Evolutionary conservation across 2,113 vertebrate genomes (phyloP).

Genomic region (Apodemus speciosus): DNA sequence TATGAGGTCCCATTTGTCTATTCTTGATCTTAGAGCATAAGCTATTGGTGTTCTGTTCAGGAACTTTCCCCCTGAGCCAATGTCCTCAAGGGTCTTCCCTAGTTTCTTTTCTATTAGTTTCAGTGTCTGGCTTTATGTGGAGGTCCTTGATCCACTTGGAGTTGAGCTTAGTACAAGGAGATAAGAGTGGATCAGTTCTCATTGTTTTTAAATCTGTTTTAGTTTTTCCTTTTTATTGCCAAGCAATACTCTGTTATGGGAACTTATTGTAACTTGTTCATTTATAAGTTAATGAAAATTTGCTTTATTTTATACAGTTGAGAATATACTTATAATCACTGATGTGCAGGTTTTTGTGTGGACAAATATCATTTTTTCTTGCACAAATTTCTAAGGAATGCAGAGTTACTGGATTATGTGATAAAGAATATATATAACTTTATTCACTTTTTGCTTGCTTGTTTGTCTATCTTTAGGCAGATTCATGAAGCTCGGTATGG

Average conservation of each 20-base stretch:
- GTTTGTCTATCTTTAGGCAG: background rate
- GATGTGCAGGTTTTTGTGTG: background rate
- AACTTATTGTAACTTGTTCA: background rate
- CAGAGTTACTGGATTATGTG: background rate
- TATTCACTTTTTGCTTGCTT: background rate
- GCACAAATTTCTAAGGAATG: background rate
- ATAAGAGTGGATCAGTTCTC: too few species aligned
- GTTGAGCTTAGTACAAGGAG: too few species aligned
- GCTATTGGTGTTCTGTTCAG: too few species aligned
- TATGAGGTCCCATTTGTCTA: too few species aligned
- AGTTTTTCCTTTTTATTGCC: background rate
- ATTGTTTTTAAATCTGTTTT: background rate
- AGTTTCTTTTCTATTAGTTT: too few species aligned
- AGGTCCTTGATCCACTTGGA: too few species aligned
- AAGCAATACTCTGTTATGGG: background rate
- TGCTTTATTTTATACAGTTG: conserved; percentile 1
- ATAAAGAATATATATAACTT: background rate
- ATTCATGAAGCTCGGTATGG: background rate
- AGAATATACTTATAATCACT: background rate
- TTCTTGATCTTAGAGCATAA: too few species aligned
- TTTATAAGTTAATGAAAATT: conserved; percentile 1
- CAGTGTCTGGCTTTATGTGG: too few species aligned
- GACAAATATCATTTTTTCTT: background rate
- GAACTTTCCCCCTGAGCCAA: too few species aligned
- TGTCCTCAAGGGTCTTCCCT: too few species aligned